Percentiles rank a stretch among this genome's conserved stretches.
phyloP scores from a whole-genome alignment of 2,113 vertebrate genomes.

The Taxidea taxus region DNA sequence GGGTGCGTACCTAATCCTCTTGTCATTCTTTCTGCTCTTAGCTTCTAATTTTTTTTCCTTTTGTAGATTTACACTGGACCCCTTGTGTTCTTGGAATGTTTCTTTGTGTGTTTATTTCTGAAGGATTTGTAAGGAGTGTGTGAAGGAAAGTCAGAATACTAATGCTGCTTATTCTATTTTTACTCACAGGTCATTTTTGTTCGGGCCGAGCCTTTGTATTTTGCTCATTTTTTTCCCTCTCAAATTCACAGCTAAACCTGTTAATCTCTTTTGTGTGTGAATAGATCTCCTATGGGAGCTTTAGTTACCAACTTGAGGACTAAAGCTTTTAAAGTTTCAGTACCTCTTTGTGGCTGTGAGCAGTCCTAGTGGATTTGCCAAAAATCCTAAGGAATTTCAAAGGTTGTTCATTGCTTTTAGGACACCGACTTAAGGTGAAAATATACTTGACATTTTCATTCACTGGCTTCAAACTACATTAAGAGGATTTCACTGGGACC shows the following conservation, averaged over 20 bases:
- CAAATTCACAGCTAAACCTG: slow-evolving; percentile 11
- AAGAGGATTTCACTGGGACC: background rate
- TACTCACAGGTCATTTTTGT: slow-evolving; percentile 40
- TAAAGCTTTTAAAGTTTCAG: slow-evolving; percentile 30
- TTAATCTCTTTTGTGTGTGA: slow-evolving; percentile 52
- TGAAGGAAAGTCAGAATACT: slow-evolving; percentile 44
- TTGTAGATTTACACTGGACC: background rate
- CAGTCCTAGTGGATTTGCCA: background rate
- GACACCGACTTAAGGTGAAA: slow-evolving; percentile 12
- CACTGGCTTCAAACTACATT: background rate
- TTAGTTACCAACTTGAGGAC: slow-evolving; percentile 2
- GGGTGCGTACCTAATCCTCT: background rate
- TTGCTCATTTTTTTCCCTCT: background rate
- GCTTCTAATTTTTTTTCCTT: slow-evolving; percentile 3
- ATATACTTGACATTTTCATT: slow-evolving; percentile 35
- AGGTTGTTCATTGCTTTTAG: slow-evolving; percentile 27
- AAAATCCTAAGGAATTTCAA: background rate
- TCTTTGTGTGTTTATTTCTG: slow-evolving; percentile 38
- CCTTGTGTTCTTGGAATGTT: slow-evolving; percentile 15
- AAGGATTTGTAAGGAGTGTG: background rate
- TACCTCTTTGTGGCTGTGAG: background rate
- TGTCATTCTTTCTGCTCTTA: background rate
- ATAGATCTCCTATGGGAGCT: background rate
- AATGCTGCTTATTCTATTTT: slow-evolving; percentile 59
- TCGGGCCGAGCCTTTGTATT: slow-evolving; percentile 5